A percentile compares a stretch with the other conserved stretches of the same genome.
These are phyloP conservation scores for Horisme vitalbata DNA, from an alignment of 2,888 invertebrate species.

Conservation along the genomic window DNA sequence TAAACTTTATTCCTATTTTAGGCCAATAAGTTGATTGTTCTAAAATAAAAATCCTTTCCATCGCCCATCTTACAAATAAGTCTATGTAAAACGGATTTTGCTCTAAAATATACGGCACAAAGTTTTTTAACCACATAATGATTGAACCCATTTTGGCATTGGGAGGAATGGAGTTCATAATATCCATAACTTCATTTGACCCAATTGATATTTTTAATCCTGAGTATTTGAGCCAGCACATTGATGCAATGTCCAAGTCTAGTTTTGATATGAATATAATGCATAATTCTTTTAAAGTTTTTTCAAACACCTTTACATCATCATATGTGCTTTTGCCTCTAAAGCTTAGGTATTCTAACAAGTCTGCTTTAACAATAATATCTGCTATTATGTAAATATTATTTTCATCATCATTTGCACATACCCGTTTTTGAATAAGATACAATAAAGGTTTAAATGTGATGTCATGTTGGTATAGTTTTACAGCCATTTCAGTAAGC, in stretches of 20 bases:
- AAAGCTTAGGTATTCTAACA: slow-evolving; percentile 69
- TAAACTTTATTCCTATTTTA: slow-evolving; percentile 74
- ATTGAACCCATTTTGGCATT: slow-evolving; percentile 73
- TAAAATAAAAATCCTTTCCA: slow-evolving; percentile 68
- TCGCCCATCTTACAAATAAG: slow-evolving; percentile 74
- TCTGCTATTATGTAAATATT: slow-evolving; percentile 48
- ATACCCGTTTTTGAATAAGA: slow-evolving; percentile 60
- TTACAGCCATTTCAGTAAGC: slow-evolving; percentile 50
- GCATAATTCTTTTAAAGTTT: slow-evolving; percentile 60
- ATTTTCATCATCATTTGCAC: slow-evolving; percentile 41
- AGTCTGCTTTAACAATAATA: slow-evolving; percentile 66
- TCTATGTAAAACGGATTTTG: slow-evolving; percentile 73
- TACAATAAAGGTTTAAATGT: slow-evolving; percentile 60
- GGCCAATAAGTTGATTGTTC: slow-evolving; percentile 78
- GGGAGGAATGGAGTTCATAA: slow-evolving; percentile 63
- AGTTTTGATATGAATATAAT: slow-evolving; percentile 61
- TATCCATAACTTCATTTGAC: slow-evolving; percentile 55
- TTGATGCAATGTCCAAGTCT: slow-evolving; percentile 73
- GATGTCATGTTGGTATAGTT: slow-evolving; percentile 57
- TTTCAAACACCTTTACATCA: slow-evolving; percentile 56
- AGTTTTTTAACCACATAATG: slow-evolving; percentile 73
- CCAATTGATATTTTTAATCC: slow-evolving; percentile 51
- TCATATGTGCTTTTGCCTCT: slow-evolving; percentile 60
- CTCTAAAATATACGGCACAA: slow-evolving; percentile 67
- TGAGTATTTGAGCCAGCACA: slow-evolving; percentile 74